phyloP scores from a whole-genome alignment of 2,888 invertebrate genomes.

The Psylliodes chrysocephalus region DNA sequence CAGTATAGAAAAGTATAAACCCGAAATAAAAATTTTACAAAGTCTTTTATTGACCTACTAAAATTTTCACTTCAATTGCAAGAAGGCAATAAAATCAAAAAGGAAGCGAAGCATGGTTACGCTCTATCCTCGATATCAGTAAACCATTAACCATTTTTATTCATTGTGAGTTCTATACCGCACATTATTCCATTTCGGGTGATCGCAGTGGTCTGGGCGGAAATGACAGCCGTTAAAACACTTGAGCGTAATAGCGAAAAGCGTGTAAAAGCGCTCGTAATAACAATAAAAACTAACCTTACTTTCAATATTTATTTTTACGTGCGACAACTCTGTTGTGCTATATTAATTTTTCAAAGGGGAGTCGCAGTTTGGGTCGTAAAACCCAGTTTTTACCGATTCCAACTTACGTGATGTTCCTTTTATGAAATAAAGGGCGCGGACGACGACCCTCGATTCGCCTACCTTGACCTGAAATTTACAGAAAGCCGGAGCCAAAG shows the following conservation, averaged over 20 bases:
- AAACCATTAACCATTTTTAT: slow-evolving; percentile 13
- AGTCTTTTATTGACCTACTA: neutral
- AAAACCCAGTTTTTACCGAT: slow-evolving; percentile 55
- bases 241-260: slow-evolving; percentile 48
- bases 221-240: slow-evolving; percentile 42
- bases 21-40: neutral
- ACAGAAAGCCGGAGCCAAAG: slow-evolving; percentile 8
- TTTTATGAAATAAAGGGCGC: slow-evolving; percentile 22
- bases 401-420: slow-evolving; percentile 50
- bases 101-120: neutral
- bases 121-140: slow-evolving; percentile 4
- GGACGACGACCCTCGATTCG: slow-evolving; percentile 14
- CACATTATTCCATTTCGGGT: neutral
- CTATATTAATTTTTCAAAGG: slow-evolving; percentile 58
- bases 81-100: slow-evolving; percentile 1
- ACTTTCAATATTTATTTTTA: slow-evolving; percentile 58
- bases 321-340: slow-evolving; percentile 51
- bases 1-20: too few species aligned
- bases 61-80: slow-evolving; percentile 6
- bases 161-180: neutral
- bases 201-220: slow-evolving; percentile 1
- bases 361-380: slow-evolving; percentile 45
- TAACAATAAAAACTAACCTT: slow-evolving; percentile 58
- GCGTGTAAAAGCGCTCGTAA: slow-evolving; percentile 45
- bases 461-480: slow-evolving; percentile 12